A percentile compares a stretch with the other conserved stretches of the same genome.
Evolutionary conservation across 2,888 invertebrate genomes (phyloP).

Genomic region (Callyntrura guangdongensis): DNA sequence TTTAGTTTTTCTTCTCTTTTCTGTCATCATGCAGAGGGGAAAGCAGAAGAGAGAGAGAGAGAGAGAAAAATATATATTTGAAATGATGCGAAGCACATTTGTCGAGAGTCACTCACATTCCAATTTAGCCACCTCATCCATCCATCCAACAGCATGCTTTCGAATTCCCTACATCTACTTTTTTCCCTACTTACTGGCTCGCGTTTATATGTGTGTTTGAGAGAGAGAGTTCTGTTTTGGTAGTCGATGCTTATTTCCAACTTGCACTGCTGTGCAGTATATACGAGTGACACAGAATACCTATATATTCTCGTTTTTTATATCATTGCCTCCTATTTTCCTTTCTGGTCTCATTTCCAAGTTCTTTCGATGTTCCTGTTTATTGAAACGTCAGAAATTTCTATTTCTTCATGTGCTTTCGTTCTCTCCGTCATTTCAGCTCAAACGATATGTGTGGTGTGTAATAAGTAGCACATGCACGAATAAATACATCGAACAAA

Average conservation of each 20-base stretch:
- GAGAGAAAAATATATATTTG: slow-evolving; percentile 62
- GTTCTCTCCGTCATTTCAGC: background rate
- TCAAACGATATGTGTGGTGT: slow-evolving; percentile 12
- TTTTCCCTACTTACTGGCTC: slow-evolving; percentile 46
- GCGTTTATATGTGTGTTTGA: background rate
- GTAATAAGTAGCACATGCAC: slow-evolving; percentile 49
- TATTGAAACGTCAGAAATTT: slow-evolving; percentile 76
- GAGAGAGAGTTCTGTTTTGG: too few species aligned
- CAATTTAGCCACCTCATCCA: slow-evolving; percentile 80
- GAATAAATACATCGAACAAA: background rate
- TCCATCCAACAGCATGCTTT: slow-evolving; percentile 57
- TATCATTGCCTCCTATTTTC: slow-evolving; percentile 10
- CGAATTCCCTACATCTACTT: slow-evolving; percentile 60
- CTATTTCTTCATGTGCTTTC: slow-evolving; percentile 57
- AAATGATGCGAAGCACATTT: slow-evolving; percentile 77
- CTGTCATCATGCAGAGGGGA: slow-evolving; percentile 61
- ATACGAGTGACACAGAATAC: background rate
- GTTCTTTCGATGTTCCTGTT: slow-evolving; percentile 59
- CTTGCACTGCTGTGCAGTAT: background rate
- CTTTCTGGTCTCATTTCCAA: slow-evolving; percentile 54
- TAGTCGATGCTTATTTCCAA: background rate
- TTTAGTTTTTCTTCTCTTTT: slow-evolving; percentile 48
- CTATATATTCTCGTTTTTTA: background rate
- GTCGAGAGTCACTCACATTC: slow-evolving; percentile 81
- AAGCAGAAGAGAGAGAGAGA: slow-evolving; percentile 23